A percentile compares a stretch with the other conserved stretches of the same genome.
phyloP scores from a whole-genome alignment of 2,888 invertebrate species.

The Euzophera pinguis region DNA sequence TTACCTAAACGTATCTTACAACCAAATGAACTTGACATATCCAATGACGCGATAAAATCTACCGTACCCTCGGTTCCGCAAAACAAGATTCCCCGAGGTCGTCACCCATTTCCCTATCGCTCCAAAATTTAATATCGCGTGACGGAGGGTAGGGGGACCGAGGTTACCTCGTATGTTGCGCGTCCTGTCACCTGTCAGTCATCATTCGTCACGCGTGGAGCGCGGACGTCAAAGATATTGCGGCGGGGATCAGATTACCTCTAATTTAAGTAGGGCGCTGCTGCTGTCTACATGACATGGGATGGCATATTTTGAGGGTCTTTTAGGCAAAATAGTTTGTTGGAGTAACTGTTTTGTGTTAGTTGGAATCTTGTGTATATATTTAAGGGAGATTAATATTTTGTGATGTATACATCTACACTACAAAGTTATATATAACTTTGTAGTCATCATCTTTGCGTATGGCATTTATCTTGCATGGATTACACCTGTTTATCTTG shows the following conservation, averaged over 20 bases:
- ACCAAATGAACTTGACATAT: background rate
- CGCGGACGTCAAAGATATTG: slow-evolving; percentile 53
- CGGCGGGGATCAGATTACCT: slow-evolving; percentile 44
- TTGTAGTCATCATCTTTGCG: too few species aligned
- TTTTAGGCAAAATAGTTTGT: slow-evolving; percentile 6
- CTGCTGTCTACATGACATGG: slow-evolving; percentile 39
- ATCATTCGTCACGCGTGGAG: slow-evolving; percentile 64
- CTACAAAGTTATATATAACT: too few species aligned
- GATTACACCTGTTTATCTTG: too few species aligned
- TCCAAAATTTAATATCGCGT: slow-evolving; percentile 49
- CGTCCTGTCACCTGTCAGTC: slow-evolving; percentile 55
- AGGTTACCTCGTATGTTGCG: slow-evolving; percentile 41
- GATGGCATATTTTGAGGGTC: slow-evolving; percentile 9
- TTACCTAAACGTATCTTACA: background rate
- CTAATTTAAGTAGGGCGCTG: slow-evolving; percentile 44
- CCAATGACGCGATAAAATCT: slow-evolving; percentile 3
- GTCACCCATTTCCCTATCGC: slow-evolving; percentile 20
- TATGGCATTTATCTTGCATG: too few species aligned
- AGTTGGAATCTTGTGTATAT: background rate
- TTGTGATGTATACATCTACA: background rate
- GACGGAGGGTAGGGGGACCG: slow-evolving; percentile 29
- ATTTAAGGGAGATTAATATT: too few species aligned
- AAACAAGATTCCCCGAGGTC: background rate
- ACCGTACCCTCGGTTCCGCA: background rate
- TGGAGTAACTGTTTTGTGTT: background rate